A percentile compares a stretch with the other conserved stretches of the same genome.
Conservation (phyloP, 37 sponge, comb jelly and placozoan species). For the Bolinopsis microptera region DNA sequence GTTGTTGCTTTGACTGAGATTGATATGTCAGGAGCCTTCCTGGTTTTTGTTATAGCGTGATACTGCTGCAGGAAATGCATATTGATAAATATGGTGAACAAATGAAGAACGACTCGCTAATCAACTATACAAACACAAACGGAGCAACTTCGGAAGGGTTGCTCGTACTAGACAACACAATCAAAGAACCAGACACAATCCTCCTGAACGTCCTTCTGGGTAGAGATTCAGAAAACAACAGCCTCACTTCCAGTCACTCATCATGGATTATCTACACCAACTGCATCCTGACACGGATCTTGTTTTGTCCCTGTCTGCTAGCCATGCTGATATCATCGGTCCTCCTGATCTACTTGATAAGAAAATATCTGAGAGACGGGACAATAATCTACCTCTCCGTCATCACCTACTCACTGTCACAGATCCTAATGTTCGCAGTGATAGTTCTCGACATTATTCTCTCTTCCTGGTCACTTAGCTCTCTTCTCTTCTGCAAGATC, state of each 20-base stretch:
- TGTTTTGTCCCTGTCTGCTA: conserved; percentile 5
- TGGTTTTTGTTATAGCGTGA: too few species aligned
- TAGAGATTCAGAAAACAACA: background rate
- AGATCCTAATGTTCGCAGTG: background rate
- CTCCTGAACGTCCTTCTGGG: conserved; percentile 15
- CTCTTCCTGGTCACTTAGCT: background rate
- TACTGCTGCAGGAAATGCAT: too few species aligned
- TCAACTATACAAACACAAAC: too few species aligned
- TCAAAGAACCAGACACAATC: background rate
- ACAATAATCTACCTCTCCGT: background rate
- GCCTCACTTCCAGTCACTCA: background rate
- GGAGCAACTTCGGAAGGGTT: background rate
- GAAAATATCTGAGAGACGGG: background rate
- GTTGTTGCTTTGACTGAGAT: too few species aligned
- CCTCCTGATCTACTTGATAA: conserved; percentile 15
- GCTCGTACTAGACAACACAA: background rate
- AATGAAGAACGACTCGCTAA: too few species aligned
- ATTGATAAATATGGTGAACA: too few species aligned
- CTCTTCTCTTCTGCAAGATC: conserved; percentile 25
- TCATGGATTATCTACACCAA: background rate
- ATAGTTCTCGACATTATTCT: conserved; percentile 7
- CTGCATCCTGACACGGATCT: conserved; percentile 1
- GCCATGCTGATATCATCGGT: background rate
- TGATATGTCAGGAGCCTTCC: too few species aligned
- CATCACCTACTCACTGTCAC: background rate